Percentiles rank a stretch among this genome's conserved stretches.
phyloP scores from a whole-genome alignment of 2,888 invertebrate species.

The Amorpha juglandis region DNA sequence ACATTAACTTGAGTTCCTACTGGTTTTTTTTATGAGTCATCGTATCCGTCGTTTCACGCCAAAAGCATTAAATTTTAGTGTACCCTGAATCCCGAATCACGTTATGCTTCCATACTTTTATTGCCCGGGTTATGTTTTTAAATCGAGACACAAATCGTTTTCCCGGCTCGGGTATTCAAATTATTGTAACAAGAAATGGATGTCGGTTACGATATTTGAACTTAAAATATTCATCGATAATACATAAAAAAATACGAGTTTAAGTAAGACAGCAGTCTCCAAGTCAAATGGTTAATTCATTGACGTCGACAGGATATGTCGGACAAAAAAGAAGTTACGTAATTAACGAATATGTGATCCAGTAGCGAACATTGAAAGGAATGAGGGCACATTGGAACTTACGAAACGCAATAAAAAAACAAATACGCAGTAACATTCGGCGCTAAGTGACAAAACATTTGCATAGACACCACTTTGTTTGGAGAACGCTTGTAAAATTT shows the following conservation, averaged over 20 bases:
- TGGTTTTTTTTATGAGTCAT: conserved; percentile 24
- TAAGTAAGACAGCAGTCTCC: background rate
- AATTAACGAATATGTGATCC: conserved; percentile 5
- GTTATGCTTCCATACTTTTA: conserved; percentile 22
- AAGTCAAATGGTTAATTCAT: background rate
- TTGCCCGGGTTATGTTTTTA: conserved; percentile 16
- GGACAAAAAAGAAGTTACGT: background rate
- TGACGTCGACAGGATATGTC: background rate
- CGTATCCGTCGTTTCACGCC: conserved; percentile 19
- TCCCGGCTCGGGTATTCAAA: conserved; percentile 5
- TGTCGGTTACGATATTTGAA: background rate
- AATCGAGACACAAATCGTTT: conserved; percentile 20
- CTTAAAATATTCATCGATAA: background rate
- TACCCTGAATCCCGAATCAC: conserved; percentile 14
- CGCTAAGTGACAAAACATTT: conserved; percentile 38
- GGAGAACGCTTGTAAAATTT: conserved; percentile 55
- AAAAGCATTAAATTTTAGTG: conserved; percentile 21
- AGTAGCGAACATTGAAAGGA: background rate
- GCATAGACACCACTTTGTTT: conserved; percentile 47
- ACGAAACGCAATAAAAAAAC: conserved; percentile 3
- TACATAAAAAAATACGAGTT: background rate
- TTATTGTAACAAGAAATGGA: background rate
- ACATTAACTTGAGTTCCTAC: conserved; percentile 3
- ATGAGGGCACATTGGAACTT: conserved; percentile 9
- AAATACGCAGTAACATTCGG: conserved; percentile 21